phyloP scores from a whole-genome alignment of 2,888 invertebrate genomes.

The Epicampocera succincta region DNA sequence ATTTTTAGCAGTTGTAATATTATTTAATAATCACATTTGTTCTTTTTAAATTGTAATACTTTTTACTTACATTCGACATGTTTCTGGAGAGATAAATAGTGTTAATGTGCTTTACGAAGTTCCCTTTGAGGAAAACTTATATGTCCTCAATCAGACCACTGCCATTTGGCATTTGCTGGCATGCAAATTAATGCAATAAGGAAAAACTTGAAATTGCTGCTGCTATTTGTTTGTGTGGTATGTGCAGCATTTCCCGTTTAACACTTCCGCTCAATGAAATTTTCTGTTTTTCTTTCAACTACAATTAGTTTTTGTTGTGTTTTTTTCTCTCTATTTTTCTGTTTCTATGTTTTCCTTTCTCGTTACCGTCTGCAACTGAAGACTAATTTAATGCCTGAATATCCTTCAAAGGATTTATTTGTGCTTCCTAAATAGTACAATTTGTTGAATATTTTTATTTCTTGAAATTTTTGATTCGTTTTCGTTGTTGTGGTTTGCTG shows the following conservation, averaged over 20 bases:
- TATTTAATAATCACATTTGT: slow-evolving; percentile 1
- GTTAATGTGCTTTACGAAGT: slow-evolving; percentile 23
- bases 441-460: slow-evolving; percentile 43
- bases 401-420: slow-evolving; percentile 50
- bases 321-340: background rate
- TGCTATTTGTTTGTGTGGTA: slow-evolving; percentile 30
- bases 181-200: background rate
- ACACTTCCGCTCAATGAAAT: slow-evolving; percentile 61
- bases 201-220: slow-evolving; percentile 2
- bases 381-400: slow-evolving; percentile 60
- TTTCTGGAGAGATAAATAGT: slow-evolving; percentile 59
- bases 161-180: background rate
- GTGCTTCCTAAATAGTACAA: slow-evolving; percentile 34
- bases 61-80: slow-evolving; percentile 78
- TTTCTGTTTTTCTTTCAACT: slow-evolving; percentile 4
- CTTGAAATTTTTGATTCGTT: background rate
- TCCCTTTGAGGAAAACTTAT: slow-evolving; percentile 12
- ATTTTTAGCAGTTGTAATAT: slow-evolving; percentile 14
- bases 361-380: background rate
- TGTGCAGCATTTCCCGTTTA: slow-evolving; percentile 43
- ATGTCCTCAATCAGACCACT: slow-evolving; percentile 8
- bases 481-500: slow-evolving; percentile 28
- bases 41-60: slow-evolving; percentile 8
- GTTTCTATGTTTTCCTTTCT: slow-evolving; percentile 8
- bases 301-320: background rate